These are phyloP conservation scores for Psephotus haematonotus DNA, from an alignment of 2,113 vertebrate species.

Conservation along the genomic window DNA sequence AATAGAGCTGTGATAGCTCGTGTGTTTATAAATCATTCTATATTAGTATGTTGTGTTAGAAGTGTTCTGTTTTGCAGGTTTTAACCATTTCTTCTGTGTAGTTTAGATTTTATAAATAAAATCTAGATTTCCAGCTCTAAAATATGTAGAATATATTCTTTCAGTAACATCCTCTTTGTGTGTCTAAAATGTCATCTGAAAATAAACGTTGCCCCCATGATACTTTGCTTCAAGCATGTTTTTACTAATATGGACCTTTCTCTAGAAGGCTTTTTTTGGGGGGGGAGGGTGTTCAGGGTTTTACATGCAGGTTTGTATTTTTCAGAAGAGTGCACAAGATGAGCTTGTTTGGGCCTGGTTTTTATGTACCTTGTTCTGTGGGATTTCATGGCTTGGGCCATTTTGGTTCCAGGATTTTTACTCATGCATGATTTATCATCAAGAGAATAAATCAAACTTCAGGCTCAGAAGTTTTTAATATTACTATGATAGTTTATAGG, in stretches of 20 bases:
- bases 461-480: background rate
- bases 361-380: background rate
- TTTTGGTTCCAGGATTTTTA: background rate
- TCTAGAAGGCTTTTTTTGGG: background rate
- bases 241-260: background rate
- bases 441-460: background rate
- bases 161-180: background rate
- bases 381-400: background rate
- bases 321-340: background rate
- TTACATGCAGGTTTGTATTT: background rate
- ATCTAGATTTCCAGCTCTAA: background rate
- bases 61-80: background rate
- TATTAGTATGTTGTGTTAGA: background rate
- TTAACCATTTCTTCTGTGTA: background rate
- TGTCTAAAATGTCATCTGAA: background rate
- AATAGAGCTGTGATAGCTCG: background rate
- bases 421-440: background rate
- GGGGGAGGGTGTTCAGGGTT: background rate
- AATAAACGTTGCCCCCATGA: background rate
- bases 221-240: background rate
- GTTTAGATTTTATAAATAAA: background rate
- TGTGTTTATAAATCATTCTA: background rate
- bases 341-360: background rate
- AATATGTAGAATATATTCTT: background rate
- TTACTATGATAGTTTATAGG: background rate